phyloP scores from a whole-genome alignment of 2,113 vertebrate species.

The Hiodon alosoides region DNA sequence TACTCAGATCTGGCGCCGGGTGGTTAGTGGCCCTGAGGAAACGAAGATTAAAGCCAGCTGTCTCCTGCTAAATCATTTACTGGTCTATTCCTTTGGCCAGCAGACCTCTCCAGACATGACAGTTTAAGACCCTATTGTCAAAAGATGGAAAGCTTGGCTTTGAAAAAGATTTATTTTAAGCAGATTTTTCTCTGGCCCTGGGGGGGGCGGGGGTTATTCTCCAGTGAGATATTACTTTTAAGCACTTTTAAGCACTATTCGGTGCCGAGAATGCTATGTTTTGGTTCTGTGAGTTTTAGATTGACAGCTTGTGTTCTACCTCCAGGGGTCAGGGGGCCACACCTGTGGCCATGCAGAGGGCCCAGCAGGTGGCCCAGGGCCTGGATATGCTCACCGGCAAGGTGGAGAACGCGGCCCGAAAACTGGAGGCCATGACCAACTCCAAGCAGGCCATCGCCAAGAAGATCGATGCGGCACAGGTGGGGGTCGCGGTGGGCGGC shows the following conservation, averaged over 20 bases:
- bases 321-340: slow-evolving; percentile 81
- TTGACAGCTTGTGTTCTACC: neutral
- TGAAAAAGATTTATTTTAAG: neutral
- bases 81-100: neutral
- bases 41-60: slow-evolving; percentile 26
- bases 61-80: neutral
- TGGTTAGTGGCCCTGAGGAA: slow-evolving; percentile 22
- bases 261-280: no score
- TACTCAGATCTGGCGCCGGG: slow-evolving; percentile 21
- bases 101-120: neutral
- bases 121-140: neutral
- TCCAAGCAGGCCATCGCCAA: slow-evolving; percentile 92
- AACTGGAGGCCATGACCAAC: slow-evolving; percentile 89
- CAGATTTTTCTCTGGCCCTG: no score
- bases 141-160: neutral
- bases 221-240: no score
- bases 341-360: slow-evolving; percentile 85
- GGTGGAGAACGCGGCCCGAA: slow-evolving; percentile 86
- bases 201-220: no score
- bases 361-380: slow-evolving; percentile 86
- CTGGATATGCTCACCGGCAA: slow-evolving; percentile 89
- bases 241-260: no score
- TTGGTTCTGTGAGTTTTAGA: no score
- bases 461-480: slow-evolving; percentile 92
- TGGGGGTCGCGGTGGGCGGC: slow-evolving; percentile 40